These are phyloP conservation scores for Agrochola litura DNA, from an alignment of 2,888 invertebrate genomes.

Conservation along the genomic window DNA sequence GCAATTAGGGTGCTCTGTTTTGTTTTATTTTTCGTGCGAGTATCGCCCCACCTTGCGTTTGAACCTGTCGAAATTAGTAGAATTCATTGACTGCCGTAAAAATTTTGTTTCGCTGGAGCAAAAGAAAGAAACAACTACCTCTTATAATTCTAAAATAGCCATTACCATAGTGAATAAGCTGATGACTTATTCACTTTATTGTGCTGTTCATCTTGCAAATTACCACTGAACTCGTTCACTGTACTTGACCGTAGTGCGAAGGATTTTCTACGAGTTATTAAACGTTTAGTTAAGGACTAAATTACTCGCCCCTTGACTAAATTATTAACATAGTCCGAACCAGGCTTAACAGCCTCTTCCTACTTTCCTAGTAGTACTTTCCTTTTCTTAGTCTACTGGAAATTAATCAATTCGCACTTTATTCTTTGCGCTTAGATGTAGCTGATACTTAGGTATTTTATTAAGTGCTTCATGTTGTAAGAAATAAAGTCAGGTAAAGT, in stretches of 20 bases:
- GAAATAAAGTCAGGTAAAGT: background rate
- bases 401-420: conserved; percentile 7
- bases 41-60: background rate
- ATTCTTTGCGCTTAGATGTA: conserved; percentile 14
- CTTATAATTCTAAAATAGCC: background rate
- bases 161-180: background rate
- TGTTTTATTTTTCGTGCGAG: background rate
- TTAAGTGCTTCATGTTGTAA: background rate
- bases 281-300: background rate
- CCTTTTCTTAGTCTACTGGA: conserved; percentile 14
- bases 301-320: background rate
- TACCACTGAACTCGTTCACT: background rate
- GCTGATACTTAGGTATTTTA: background rate
- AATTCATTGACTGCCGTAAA: background rate
- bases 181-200: background rate
- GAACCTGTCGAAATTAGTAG: too few species aligned
- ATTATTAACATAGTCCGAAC: background rate
- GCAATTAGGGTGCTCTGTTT: too few species aligned
- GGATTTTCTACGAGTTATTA: background rate
- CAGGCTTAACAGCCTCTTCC: background rate
- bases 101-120: background rate
- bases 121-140: background rate
- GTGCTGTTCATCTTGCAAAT: too few species aligned
- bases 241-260: background rate
- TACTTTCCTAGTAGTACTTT: background rate